These are phyloP conservation scores for Poeciliopsis infans DNA, from an alignment of 2,797 vertebrate genomes.

Conservation along the genomic window DNA sequence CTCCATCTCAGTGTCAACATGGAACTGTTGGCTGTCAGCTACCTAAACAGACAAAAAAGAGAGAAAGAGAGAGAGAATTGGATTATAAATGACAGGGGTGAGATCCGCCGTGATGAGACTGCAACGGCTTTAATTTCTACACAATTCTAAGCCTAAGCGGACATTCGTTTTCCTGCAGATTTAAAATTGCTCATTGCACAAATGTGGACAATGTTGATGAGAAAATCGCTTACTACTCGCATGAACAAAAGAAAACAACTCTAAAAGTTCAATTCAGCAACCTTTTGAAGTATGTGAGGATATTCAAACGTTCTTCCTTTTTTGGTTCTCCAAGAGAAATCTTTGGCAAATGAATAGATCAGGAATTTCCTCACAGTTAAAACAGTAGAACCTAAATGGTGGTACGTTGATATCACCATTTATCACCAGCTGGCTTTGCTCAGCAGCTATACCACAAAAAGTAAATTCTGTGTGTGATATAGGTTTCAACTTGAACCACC, in stretches of 20 bases:
- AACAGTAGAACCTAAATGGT: slow-evolving; percentile 51
- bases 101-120: slow-evolving; percentile 40
- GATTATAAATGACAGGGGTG: slow-evolving; percentile 50
- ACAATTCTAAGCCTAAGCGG: slow-evolving; percentile 31
- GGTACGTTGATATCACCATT: slow-evolving; percentile 43
- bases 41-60: slow-evolving; percentile 37
- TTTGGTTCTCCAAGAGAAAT: slow-evolving; percentile 33
- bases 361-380: slow-evolving; percentile 49
- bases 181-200: slow-evolving; percentile 13
- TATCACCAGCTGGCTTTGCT: slow-evolving; percentile 27
- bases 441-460: slow-evolving; percentile 16
- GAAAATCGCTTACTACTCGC: slow-evolving; percentile 1
- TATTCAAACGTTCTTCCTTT: neutral
- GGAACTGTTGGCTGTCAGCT: slow-evolving; percentile 53
- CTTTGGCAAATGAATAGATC: slow-evolving; percentile 34
- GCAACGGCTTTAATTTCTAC: slow-evolving; percentile 44
- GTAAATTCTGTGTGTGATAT: neutral
- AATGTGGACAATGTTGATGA: neutral
- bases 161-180: neutral
- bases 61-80: slow-evolving; percentile 19
- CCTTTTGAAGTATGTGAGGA: slow-evolving; percentile 3
- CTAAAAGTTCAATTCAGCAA: neutral
- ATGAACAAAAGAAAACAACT: neutral
- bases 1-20: slow-evolving; percentile 61
- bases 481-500: neutral